Conservation (phyloP, 1,140 invertebrate species). For the Centruroides sculpturatus region DNA sequence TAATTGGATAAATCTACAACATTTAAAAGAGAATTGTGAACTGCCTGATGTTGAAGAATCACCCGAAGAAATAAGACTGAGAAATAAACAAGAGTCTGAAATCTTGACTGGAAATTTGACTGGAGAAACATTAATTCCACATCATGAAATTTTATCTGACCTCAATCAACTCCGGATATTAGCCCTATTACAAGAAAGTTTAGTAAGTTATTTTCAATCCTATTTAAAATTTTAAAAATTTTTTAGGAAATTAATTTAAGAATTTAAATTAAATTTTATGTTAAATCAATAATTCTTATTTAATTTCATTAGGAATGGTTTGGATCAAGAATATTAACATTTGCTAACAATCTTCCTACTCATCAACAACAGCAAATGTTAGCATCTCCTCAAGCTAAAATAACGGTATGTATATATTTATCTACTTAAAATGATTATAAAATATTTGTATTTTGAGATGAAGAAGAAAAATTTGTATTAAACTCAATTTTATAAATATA, state of each 20-base stretch:
- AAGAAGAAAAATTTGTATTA: too few relatives aligned
- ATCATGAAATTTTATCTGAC: slow-evolving; percentile 68
- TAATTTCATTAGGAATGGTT: slow-evolving; percentile 8
- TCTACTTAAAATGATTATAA: too few relatives aligned
- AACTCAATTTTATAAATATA: too few relatives aligned
- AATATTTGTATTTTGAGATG: too few relatives aligned
- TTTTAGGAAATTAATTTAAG: too few relatives aligned
- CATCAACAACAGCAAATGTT: too few relatives aligned
- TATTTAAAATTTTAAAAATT: neutral
- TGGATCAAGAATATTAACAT: neutral
- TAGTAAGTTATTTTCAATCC: slow-evolving; percentile 33
- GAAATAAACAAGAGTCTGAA: slow-evolving; percentile 77
- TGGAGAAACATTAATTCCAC: slow-evolving; percentile 57
- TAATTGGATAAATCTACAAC: slow-evolving; percentile 57
- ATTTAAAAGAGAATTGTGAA: slow-evolving; percentile 1
- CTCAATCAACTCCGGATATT: slow-evolving; percentile 60
- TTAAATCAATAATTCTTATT: neutral
- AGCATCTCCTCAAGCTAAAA: too few relatives aligned
- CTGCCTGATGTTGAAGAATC: slow-evolving; percentile 24
- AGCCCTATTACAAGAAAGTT: slow-evolving; percentile 78
- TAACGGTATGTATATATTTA: too few relatives aligned
- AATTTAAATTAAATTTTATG: neutral
- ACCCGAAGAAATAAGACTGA: slow-evolving; percentile 57
- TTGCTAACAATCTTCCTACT: slow-evolving; percentile 7
- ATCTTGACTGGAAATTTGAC: slow-evolving; percentile 77